phyloP scores from a whole-genome alignment of 2,797 vertebrate species.

The Acrossocheilus fasciatus region DNA sequence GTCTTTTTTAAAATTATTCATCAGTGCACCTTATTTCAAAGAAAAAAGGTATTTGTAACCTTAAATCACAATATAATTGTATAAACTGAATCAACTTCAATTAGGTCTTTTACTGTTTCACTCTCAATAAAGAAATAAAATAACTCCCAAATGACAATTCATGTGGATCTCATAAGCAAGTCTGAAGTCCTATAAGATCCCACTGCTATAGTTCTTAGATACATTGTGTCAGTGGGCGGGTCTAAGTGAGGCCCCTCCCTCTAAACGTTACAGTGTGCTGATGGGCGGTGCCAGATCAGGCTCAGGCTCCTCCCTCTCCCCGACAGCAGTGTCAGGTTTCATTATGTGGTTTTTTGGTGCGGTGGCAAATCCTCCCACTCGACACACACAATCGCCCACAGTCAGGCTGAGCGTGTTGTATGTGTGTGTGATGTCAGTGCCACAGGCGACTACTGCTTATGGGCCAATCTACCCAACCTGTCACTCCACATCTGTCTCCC shows the following conservation, averaged over 20 bases:
- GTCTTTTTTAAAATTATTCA: not conserved
- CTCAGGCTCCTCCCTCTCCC: not conserved
- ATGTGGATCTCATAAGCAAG: not conserved
- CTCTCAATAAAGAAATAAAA: not conserved
- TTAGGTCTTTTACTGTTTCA: not conserved
- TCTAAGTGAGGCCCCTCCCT: not conserved
- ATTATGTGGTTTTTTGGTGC: constrained; percentile 38
- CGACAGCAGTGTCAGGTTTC: constrained; percentile 43
- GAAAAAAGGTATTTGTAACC: not conserved
- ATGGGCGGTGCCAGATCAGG: not conserved
- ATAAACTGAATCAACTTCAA: not conserved
- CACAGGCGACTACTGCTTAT: constrained; percentile 64
- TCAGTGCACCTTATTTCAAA: not conserved
- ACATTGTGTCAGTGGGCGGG: not conserved
- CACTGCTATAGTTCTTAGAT: not conserved
- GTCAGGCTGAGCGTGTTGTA: constrained; percentile 42
- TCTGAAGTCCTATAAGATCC: not conserved
- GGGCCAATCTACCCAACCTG: constrained; percentile 63
- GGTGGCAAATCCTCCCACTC: constrained; percentile 44
- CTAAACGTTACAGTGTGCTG: not conserved
- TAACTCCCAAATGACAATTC: not conserved
- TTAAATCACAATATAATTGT: not conserved
- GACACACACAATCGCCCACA: constrained; percentile 47
- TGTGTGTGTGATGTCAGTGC: constrained; percentile 61
- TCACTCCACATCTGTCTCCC: constrained; percentile 61